Conservation (phyloP, 2,797 vertebrate species). For the Poeciliopsis presidionis region DNA sequence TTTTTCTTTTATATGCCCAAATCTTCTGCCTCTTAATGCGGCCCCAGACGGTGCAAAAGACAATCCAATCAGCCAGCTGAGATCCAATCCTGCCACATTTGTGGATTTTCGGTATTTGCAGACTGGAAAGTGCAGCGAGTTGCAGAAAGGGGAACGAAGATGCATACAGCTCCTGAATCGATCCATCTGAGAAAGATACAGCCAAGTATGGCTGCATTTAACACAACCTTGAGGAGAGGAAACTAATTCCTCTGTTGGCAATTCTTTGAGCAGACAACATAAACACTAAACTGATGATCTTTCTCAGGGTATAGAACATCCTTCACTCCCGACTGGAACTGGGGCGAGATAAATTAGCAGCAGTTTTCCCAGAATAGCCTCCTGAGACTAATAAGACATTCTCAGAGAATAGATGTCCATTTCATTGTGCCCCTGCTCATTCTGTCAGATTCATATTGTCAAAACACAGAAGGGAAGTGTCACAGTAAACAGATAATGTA, state of each 20-base stretch:
- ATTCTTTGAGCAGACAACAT: conserved; percentile 32
- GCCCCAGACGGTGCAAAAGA: conserved; percentile 62
- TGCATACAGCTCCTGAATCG: conserved; percentile 7
- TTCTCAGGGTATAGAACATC: conserved; percentile 3
- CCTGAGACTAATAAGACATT: conserved; percentile 58
- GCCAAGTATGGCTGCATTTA: conserved; percentile 38
- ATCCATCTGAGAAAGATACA: conserved; percentile 34
- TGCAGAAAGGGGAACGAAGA: conserved; percentile 45
- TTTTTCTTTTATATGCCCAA: conserved; percentile 84
- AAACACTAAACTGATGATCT: conserved; percentile 42
- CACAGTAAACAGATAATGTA: conserved; percentile 50
- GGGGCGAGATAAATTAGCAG: conserved; percentile 52
- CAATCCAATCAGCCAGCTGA: conserved; percentile 70
- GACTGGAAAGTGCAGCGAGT: conserved; percentile 50
- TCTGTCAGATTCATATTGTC: conserved; percentile 29
- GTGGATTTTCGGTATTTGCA: conserved; percentile 45
- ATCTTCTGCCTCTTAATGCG: conserved; percentile 62
- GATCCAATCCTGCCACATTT: conserved; percentile 66
- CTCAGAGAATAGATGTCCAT: conserved; percentile 60
- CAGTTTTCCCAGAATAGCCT: conserved; percentile 59
- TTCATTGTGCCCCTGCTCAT: conserved; percentile 37
- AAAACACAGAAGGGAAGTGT: conserved; percentile 27
- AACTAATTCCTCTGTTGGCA: conserved; percentile 55
- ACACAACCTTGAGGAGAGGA: conserved; percentile 33
- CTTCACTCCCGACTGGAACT: neutral